Evolutionary conservation across 2,797 vertebrate genomes (phyloP).

Genomic region (Danio albolineatus): DNA sequence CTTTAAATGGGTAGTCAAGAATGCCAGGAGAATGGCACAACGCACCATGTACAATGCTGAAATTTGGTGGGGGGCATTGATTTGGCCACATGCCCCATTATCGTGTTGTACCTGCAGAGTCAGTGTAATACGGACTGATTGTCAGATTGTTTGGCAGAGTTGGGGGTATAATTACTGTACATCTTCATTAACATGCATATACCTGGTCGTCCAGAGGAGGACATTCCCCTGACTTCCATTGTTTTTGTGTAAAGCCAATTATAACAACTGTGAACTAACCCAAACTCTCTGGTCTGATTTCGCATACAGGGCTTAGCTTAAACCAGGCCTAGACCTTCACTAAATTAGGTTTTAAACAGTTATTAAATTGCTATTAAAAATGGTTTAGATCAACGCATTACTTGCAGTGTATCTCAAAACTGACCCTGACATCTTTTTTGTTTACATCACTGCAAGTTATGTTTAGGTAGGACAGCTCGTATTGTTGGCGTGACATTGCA

Average conservation of each 20-base stretch:
- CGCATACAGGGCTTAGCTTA: too few relatives aligned
- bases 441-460: too few relatives aligned
- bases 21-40: slow-evolving; percentile 59
- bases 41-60: slow-evolving; percentile 32
- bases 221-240: background rate
- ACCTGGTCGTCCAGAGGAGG: background rate
- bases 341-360: too few relatives aligned
- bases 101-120: slow-evolving; percentile 34
- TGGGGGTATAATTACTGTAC: slow-evolving; percentile 2
- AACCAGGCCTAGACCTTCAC: too few relatives aligned
- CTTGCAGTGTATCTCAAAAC: too few relatives aligned
- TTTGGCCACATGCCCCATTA: slow-evolving; percentile 50
- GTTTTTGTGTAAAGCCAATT: background rate
- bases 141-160: slow-evolving; percentile 27
- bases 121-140: slow-evolving; percentile 29
- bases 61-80: slow-evolving; percentile 28
- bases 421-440: too few relatives aligned
- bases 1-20: slow-evolving; percentile 70
- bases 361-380: too few relatives aligned
- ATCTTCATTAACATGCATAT: slow-evolving; percentile 46
- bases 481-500: too few relatives aligned
- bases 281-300: too few relatives aligned
- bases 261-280: background rate
- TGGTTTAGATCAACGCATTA: too few relatives aligned
- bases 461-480: too few relatives aligned